Conservation (phyloP, 2,888 invertebrate genomes). For the Coelopa pilipes region DNA sequence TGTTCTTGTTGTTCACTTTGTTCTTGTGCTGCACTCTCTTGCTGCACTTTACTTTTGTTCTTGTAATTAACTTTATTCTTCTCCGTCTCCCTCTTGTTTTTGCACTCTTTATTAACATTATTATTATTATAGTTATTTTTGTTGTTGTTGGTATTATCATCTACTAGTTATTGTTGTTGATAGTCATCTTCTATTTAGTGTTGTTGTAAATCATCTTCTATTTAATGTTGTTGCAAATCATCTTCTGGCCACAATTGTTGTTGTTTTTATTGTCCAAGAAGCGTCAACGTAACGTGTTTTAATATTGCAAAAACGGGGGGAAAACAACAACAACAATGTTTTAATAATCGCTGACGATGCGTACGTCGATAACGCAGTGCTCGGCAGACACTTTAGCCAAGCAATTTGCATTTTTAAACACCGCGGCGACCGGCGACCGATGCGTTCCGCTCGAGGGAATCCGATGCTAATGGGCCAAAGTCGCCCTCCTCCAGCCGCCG, state of each 20-base stretch:
- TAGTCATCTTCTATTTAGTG: too few species aligned
- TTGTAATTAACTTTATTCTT: conserved; percentile 8
- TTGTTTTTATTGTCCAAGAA: not conserved
- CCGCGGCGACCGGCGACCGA: not conserved
- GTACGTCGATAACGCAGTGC: not conserved
- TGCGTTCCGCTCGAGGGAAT: too few species aligned
- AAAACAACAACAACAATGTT: not conserved
- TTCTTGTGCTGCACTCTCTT: not conserved
- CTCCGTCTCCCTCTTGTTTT: not conserved
- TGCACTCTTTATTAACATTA: not conserved
- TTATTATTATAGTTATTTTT: not conserved
- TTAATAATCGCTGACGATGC: conserved; percentile 9
- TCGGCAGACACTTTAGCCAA: conserved; percentile 6
- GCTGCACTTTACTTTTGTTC: not conserved
- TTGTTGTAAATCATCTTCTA: too few species aligned
- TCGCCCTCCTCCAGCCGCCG: too few species aligned
- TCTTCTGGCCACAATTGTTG: not conserved
- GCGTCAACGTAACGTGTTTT: conserved; percentile 9
- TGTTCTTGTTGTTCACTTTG: too few species aligned
- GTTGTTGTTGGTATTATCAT: too few species aligned
- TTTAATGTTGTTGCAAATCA: not conserved
- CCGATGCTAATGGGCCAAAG: too few species aligned
- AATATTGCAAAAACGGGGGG: not conserved
- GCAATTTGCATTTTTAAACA: conserved; percentile 2
- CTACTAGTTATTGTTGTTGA: too few species aligned